Conservation (phyloP, 1,140 invertebrate genomes). For the Drosophila lacteicornis region DNA sequence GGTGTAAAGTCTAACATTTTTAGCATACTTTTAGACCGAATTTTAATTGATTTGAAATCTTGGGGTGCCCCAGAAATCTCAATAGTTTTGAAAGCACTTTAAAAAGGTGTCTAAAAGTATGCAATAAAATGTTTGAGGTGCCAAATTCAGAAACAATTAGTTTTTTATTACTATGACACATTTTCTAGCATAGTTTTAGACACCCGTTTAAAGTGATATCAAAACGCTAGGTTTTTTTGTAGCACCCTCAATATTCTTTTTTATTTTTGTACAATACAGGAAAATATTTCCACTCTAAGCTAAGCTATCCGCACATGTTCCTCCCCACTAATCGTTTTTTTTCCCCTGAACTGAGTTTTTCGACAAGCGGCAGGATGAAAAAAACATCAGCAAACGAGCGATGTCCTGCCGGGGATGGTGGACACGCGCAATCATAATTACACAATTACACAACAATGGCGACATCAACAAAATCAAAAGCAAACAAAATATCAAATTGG, state of each 20-base stretch:
- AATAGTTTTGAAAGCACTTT: too few species aligned
- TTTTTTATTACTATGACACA: too few species aligned
- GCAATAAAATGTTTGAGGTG: too few species aligned
- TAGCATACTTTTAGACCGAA: neutral
- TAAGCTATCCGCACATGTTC: constrained; percentile 9
- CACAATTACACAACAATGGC: constrained; percentile 45
- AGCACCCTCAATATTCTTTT: too few species aligned
- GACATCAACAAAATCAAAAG: constrained; percentile 42
- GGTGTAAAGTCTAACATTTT: too few species aligned
- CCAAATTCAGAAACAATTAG: too few species aligned
- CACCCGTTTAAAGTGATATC: too few species aligned
- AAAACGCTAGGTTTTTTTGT: too few species aligned
- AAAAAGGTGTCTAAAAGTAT: too few species aligned
- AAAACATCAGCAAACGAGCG: constrained; percentile 22
- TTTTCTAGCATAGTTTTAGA: too few species aligned
- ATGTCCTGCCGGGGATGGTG: constrained; percentile 25
- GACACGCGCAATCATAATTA: constrained; percentile 66
- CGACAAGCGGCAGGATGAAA: constrained; percentile 4
- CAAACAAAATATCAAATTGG: constrained; percentile 58
- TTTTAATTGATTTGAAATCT: neutral
- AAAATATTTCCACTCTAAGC: neutral
- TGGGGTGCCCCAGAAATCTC: too few species aligned
- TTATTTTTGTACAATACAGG: too few species aligned
- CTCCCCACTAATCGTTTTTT: constrained; percentile 9
- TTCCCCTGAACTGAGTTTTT: constrained; percentile 7